phyloP scores from a whole-genome alignment of 2,113 vertebrate genomes.

The Toxotes jaculatrix region DNA sequence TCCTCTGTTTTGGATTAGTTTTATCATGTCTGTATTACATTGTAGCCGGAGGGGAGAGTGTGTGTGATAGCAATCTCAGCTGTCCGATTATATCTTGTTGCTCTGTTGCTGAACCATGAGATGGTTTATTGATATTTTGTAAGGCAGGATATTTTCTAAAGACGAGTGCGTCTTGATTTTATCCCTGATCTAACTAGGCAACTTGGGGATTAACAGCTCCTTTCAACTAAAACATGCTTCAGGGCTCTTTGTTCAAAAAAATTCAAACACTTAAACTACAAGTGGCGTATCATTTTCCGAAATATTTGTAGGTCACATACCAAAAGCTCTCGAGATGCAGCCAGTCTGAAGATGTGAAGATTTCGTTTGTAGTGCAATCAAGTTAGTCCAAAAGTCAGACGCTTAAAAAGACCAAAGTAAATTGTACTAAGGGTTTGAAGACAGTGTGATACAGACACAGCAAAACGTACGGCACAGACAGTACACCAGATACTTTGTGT shows the following conservation, averaged over 20 bases:
- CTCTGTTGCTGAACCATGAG: slow-evolving; percentile 64
- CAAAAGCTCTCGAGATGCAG: slow-evolving; percentile 27
- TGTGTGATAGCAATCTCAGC: slow-evolving; percentile 67
- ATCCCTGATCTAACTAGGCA: slow-evolving; percentile 70
- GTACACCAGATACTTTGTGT: too few relatives aligned
- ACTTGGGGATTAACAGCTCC: slow-evolving; percentile 68
- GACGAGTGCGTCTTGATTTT: slow-evolving; percentile 60
- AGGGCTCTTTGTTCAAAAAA: slow-evolving; percentile 65
- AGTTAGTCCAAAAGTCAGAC: slow-evolving; percentile 13
- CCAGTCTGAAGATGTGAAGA: slow-evolving; percentile 2
- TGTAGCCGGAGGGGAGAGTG: slow-evolving; percentile 57
- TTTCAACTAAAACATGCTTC: slow-evolving; percentile 68
- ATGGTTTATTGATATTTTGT: slow-evolving; percentile 78
- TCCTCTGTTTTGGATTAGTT: slow-evolving; percentile 50
- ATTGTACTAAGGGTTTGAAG: background rate
- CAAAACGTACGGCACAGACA: background rate
- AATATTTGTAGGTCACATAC: slow-evolving; percentile 33
- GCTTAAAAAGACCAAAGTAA: background rate
- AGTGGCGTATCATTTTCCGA: slow-evolving; percentile 44
- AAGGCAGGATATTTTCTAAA: slow-evolving; percentile 58
- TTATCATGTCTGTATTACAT: slow-evolving; percentile 60
- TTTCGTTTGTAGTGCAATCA: slow-evolving; percentile 28
- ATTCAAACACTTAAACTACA: slow-evolving; percentile 48
- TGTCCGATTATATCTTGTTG: slow-evolving; percentile 74
- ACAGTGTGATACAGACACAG: background rate